phyloP scores from a whole-genome alignment of 2,888 invertebrate species.

The Sinotaia quadrata region DNA sequence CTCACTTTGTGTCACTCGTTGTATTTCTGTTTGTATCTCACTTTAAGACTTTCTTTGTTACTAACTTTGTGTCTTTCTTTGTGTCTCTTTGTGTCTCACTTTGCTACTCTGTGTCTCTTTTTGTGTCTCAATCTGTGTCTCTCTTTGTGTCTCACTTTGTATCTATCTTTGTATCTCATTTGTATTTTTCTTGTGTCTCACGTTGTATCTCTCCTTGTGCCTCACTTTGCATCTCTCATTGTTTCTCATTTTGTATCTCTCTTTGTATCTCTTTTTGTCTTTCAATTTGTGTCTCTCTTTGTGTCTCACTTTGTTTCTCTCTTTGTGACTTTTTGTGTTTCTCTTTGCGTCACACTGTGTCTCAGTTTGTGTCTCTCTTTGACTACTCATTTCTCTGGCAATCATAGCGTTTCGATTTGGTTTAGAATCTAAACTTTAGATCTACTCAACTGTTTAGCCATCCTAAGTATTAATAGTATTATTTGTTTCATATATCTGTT shows the following conservation, averaged over 20 bases:
- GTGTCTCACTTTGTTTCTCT: not conserved
- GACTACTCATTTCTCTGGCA: not conserved
- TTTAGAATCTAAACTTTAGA: too few relatives aligned
- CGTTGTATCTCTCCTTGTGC: too few relatives aligned
- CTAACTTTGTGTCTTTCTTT: not conserved
- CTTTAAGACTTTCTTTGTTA: too few relatives aligned
- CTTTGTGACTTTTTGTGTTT: not conserved
- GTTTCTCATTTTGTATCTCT: not conserved
- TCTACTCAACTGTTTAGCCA: too few relatives aligned
- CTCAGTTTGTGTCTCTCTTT: constrained; percentile 2
- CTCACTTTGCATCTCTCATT: not conserved
- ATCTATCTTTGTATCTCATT: not conserved
- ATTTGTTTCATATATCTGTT: too few relatives aligned
- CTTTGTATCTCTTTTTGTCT: too few relatives aligned
- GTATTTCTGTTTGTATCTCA: too few relatives aligned
- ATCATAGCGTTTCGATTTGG: too few relatives aligned
- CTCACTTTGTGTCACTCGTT: not conserved
- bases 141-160: too few relatives aligned
- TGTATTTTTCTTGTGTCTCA: too few relatives aligned
- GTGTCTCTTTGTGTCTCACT: not conserved
- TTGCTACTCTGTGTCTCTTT: constrained; percentile 6
- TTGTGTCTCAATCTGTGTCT: not conserved
- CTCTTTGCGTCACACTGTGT: not conserved
- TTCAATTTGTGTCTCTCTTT: not conserved
- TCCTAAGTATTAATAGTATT: too few relatives aligned